These are phyloP conservation scores for Triplophysa tibetana DNA, from an alignment of 2,113 vertebrate species.

Conservation along the genomic window DNA sequence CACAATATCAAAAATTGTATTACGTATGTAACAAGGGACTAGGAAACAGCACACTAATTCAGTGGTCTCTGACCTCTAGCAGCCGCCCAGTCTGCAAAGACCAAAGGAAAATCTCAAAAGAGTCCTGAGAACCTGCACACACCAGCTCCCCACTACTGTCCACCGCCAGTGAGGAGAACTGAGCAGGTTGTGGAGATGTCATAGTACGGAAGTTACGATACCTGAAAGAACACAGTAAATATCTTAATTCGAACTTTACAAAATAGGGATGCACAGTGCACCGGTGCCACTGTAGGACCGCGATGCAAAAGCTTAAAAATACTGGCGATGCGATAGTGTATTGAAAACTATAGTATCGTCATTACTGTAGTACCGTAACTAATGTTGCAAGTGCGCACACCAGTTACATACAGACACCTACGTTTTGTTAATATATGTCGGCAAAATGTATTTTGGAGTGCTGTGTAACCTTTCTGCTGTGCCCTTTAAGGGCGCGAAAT, in stretches of 20 bases:
- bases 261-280: too few species aligned
- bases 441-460: too few species aligned
- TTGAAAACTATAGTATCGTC: too few species aligned
- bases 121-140: slow-evolving; percentile 91
- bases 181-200: slow-evolving; percentile 86
- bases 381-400: too few species aligned
- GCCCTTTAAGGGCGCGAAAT: too few species aligned
- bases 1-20: not conserved
- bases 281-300: too few species aligned
- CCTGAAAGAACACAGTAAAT: slow-evolving; percentile 56
- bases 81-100: slow-evolving; percentile 95
- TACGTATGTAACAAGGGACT: not conserved
- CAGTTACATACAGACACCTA: too few species aligned
- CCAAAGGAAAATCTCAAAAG: slow-evolving; percentile 97
- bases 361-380: too few species aligned
- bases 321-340: too few species aligned
- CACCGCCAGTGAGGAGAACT: slow-evolving; percentile 91
- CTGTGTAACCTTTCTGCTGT: too few species aligned
- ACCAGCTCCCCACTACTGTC: slow-evolving; percentile 91
- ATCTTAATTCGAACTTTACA: not conserved
- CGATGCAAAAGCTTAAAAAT: too few species aligned
- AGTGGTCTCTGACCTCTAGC: slow-evolving; percentile 79
- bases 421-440: too few species aligned
- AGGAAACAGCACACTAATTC: not conserved
- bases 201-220: slow-evolving; percentile 97